Base-by-base conservation (phyloP, 2,888 invertebrate genomes). In the Odontocerum albicorne region DNA sequence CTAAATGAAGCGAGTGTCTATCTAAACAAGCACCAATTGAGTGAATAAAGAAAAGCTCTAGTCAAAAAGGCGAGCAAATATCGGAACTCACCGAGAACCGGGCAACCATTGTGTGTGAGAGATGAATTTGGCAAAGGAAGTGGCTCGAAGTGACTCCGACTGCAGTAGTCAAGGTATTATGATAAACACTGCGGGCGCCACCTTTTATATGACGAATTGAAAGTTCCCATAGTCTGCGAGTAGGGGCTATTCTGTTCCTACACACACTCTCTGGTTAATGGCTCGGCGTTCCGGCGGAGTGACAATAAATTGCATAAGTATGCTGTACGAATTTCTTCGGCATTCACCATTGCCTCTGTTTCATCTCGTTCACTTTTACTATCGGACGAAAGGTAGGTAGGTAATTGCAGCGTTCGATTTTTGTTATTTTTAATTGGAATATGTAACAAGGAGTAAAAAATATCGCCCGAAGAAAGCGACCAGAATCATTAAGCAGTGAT, bases 41-140 rank as follows among this genome's bases (percentile, higher is more conserved):
- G n/a, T n/a, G n/a, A n/a, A n/a, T n/a, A n/a, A n/a, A n/a, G n/a
- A n/a, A 15, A 22, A 51, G n/a, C 13, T 13, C 12, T 35, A 46
- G 39, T 38, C 40, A 60, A 7, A 1, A 36, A 10, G 15, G 36
- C 49, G 58, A 51, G 53, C 47, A 49, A 20, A 51, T 50, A 45
- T 55, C n/a, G 22, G 31, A 49, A 75, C 78, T 79, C 69, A 80
- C 80, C 78, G 78, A 68, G 68, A 78, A 66, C 65, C 72, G 72
- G 63, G 72, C 71, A 67, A 73, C 74, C 80, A 80, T 80, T 64
- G 62, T 70, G 68, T 64, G 64, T 64, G 61, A 49, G 35, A 49
- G 49, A 31, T 15, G 31, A 40, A 43, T 36, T 55, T 49, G 38
- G 42, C 35, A 40, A 43, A 38, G 40, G 42, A 46, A 49, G 55